Conservation (phyloP, 2,797 vertebrate genomes). For the Percopsis omiscomaycus region DNA sequence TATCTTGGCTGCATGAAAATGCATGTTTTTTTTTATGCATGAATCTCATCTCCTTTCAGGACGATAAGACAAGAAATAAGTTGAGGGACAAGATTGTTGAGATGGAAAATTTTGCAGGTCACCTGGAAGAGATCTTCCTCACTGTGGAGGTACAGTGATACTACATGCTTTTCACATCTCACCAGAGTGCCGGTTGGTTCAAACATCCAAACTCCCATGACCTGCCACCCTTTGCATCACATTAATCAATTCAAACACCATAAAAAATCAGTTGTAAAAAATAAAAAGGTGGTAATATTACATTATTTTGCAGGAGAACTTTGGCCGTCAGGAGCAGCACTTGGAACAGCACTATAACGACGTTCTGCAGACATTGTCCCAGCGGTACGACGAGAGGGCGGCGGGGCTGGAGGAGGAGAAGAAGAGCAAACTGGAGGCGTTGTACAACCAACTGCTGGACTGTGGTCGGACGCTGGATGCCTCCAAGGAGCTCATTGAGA, state of each 20-base stretch:
- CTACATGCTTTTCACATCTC: background rate
- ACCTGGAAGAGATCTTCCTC: slow-evolving; percentile 96
- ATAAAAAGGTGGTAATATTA: background rate
- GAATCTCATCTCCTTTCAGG: slow-evolving; percentile 63
- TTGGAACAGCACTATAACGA: slow-evolving; percentile 91
- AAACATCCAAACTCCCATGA: background rate
- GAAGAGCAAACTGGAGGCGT: slow-evolving; percentile 84
- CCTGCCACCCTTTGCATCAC: background rate
- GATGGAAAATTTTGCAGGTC: slow-evolving; percentile 92
- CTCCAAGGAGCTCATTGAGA: slow-evolving; percentile 89
- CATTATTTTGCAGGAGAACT: slow-evolving; percentile 85
- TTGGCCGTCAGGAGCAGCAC: slow-evolving; percentile 90
- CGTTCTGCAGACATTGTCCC: slow-evolving; percentile 87
- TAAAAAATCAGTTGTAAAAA: background rate
- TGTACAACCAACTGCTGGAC: slow-evolving; percentile 87
- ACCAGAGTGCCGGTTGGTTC: background rate
- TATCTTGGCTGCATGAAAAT: background rate
- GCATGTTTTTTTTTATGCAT: background rate
- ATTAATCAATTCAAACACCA: background rate
- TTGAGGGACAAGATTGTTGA: slow-evolving; percentile 87
- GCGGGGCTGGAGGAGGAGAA: slow-evolving; percentile 86
- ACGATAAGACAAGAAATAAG: slow-evolving; percentile 78
- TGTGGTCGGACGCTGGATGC: slow-evolving; percentile 86
- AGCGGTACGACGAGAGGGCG: slow-evolving; percentile 83
- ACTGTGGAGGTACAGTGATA: slow-evolving; percentile 86